Evolutionary conservation across 2,797 vertebrate genomes (phyloP), one percentile per base, ranked within the genome.

Genomic region (Lagodon rhomboides): DNA sequence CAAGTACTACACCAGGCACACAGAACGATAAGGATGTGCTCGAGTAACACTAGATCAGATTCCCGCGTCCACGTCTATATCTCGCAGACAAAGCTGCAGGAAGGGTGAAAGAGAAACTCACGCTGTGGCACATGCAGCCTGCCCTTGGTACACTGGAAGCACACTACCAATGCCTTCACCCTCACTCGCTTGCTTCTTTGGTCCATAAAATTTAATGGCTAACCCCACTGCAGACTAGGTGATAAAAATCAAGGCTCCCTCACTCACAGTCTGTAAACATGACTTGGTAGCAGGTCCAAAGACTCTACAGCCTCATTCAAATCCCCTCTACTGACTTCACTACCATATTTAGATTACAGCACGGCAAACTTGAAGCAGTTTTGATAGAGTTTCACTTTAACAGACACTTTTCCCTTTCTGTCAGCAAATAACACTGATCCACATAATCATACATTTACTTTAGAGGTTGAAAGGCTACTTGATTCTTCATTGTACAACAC

Each of bases 121-220:
- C 70, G 59, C 67, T 77, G 69, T 74, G 54, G 58, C 71, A 44
- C 71, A 62, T 17, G 64, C 49, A 79, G 73, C 73, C 67, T 66
- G 86, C 60, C 82, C 77, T 77, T 85, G 70, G 80, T 87, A 75
- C 50, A 64, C 38, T 86, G 80, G 47, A 81, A 75, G 71, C 75
- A 63, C 68, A 50, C 50, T 53, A 50, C 60, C 23, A 3, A 65
- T 41, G 60, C 38, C 74, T 65, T 15, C 61, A 34, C 69, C n/a
- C 71, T 23, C 65, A 69, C 71, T 46, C 81, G 50, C 83, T 73
- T 73, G 79, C 61, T 27, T 80, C 74, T 89, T 80, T 87, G 89
- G 79, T 89, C 75, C 86, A 92, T 94, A 93, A 93, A 93, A 77
- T 92, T 92, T 94, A 88, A 94, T 80, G 70, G 79, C 79, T 85